These are phyloP conservation scores for Drosophila rellima DNA, from an alignment of 2,888 invertebrate species.

Conservation along the genomic window DNA sequence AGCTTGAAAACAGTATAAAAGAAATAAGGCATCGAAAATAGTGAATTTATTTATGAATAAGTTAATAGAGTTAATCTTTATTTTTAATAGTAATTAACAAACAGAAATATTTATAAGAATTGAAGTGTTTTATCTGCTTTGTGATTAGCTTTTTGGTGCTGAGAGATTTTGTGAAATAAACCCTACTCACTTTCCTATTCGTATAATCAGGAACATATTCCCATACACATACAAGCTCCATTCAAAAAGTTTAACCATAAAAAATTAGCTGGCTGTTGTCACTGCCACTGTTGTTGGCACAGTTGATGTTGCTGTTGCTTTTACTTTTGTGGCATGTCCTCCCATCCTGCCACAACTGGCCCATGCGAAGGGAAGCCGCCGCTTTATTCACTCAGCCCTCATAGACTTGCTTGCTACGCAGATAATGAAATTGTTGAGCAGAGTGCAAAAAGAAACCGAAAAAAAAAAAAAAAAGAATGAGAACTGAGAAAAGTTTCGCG, in stretches of 20 bases:
- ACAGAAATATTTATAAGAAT: no score
- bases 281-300: constrained; percentile 1
- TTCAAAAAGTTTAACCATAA: constrained; percentile 73
- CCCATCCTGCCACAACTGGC: constrained; percentile 56
- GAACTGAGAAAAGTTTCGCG: constrained; percentile 44
- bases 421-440: constrained; percentile 79
- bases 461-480: constrained; percentile 16
- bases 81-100: no score
- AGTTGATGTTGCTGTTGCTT: constrained; percentile 2
- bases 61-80: no score
- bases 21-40: no score
- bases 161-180: background rate
- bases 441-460: constrained; percentile 19
- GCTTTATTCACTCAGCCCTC: constrained; percentile 30
- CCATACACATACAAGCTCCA: constrained; percentile 6
- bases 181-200: background rate
- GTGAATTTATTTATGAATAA: no score
- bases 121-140: no score
- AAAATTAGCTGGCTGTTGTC: constrained; percentile 60
- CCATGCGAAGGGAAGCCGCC: constrained; percentile 46
- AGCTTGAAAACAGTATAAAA: no score
- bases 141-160: no score
- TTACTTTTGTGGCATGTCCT: constrained; percentile 46
- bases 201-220: background rate
- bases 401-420: constrained; percentile 48